phyloP scores from a whole-genome alignment of 1,140 invertebrate genomes.

The Bombus picipes region DNA sequence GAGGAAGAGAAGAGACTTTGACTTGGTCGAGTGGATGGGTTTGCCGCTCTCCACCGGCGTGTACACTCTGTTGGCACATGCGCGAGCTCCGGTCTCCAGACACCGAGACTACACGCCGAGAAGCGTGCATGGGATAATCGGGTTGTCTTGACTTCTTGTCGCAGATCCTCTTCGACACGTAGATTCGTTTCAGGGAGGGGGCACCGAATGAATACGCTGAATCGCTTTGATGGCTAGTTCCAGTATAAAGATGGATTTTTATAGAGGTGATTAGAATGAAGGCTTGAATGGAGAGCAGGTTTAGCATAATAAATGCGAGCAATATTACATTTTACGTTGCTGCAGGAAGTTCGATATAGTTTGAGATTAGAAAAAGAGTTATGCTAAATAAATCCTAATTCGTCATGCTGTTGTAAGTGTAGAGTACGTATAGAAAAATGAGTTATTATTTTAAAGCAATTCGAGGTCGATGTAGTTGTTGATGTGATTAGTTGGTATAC shows the following conservation, averaged over 20 bases:
- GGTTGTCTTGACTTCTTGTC: slow-evolving; percentile 1
- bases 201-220: background rate
- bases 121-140: slow-evolving; percentile 14
- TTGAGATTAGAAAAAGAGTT: background rate
- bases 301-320: background rate
- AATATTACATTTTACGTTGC: background rate
- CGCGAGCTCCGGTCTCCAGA: slow-evolving; percentile 28
- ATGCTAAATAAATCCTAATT: background rate
- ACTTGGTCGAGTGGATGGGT: slow-evolving; percentile 55
- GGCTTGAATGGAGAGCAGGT: background rate
- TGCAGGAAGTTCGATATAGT: background rate
- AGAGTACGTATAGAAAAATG: background rate
- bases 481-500: too few relatives aligned
- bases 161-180: slow-evolving; percentile 10
- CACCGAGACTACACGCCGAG: slow-evolving; percentile 33
- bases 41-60: slow-evolving; percentile 45
- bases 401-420: background rate
- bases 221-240: background rate
- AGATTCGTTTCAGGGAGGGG: background rate
- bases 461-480: too few relatives aligned
- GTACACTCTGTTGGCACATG: slow-evolving; percentile 26
- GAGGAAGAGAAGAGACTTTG: slow-evolving; percentile 28
- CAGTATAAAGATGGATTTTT: background rate
- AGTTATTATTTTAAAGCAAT: background rate
- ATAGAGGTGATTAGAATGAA: background rate